Percentiles rank a stretch among this genome's conserved stretches.
phyloP scores from a whole-genome alignment of 1,140 invertebrate species.

The Arctopsyche grandis region DNA sequence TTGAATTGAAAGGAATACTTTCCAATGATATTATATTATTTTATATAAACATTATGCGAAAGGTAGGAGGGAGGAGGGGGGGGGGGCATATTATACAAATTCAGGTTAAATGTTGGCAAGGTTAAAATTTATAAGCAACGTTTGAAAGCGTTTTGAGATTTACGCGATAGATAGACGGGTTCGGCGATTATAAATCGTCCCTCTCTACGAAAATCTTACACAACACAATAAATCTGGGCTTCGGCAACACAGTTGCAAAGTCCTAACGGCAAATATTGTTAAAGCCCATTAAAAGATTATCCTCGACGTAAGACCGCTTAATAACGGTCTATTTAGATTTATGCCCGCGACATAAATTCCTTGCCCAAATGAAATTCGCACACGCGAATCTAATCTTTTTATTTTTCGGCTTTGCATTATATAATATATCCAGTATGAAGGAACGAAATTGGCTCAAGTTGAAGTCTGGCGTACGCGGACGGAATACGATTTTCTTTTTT shows the following conservation, averaged over 20 bases:
- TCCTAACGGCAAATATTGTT: slow-evolving; percentile 21
- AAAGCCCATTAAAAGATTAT: slow-evolving; percentile 32
- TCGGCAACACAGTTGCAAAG: slow-evolving; percentile 15
- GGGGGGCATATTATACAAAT: too few species aligned
- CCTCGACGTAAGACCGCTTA: background rate
- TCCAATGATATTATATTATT: too few species aligned
- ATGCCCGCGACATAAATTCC: background rate
- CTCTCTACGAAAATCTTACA: background rate
- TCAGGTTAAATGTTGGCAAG: too few species aligned
- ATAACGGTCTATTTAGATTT: slow-evolving; percentile 23
- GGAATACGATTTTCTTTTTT: slow-evolving; percentile 20
- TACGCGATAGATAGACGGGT: background rate
- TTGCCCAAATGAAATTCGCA: background rate
- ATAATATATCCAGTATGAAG: background rate
- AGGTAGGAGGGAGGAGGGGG: too few species aligned
- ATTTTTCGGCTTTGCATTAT: background rate
- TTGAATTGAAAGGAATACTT: too few species aligned
- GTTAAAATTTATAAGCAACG: too few species aligned
- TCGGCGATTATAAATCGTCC: background rate
- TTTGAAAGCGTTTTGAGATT: background rate
- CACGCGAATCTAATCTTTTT: background rate
- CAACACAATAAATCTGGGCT: slow-evolving; percentile 1
- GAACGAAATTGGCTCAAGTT: slow-evolving; percentile 17
- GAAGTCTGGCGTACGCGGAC: slow-evolving; percentile 2
- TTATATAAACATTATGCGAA: too few species aligned